Conservation (phyloP, 2,797 vertebrate genomes). For the Sebastes wilsoni region DNA sequence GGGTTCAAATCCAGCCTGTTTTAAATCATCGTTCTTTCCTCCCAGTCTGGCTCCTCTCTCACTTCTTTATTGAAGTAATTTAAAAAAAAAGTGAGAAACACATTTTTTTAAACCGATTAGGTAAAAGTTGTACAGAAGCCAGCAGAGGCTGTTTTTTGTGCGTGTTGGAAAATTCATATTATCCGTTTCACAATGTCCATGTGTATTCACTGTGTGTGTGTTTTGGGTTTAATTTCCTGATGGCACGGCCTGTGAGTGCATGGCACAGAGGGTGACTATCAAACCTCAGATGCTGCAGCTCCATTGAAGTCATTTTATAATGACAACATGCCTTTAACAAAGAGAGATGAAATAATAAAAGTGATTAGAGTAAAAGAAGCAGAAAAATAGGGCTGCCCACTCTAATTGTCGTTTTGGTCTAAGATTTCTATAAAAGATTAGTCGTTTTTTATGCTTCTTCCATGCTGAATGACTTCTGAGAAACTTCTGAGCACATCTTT, state of each 20-base stretch:
- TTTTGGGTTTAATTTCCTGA: neutral
- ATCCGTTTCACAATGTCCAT: neutral
- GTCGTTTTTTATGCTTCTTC: no score
- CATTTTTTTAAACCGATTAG: neutral
- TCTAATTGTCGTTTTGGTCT: no score
- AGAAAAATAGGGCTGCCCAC: no score
- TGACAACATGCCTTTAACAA: neutral
- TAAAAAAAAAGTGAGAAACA: neutral
- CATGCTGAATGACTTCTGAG: no score
- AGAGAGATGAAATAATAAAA: neutral
- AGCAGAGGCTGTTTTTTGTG: neutral
- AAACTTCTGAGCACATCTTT: no score
- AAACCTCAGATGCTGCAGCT: neutral
- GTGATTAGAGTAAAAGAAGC: neutral
- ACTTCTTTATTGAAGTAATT: neutral
- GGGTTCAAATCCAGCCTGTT: constrained; percentile 5
- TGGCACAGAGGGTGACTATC: neutral
- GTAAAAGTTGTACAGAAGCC: neutral
- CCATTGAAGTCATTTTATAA: no score
- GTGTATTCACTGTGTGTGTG: neutral
- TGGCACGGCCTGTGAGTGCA: neutral
- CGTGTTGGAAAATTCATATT: neutral
- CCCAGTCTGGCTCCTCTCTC: neutral
- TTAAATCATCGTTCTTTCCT: neutral
- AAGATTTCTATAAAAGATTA: no score